These are phyloP conservation scores for Panonychus citri DNA, from an alignment of 1,140 invertebrate genomes.

Conservation along the genomic window DNA sequence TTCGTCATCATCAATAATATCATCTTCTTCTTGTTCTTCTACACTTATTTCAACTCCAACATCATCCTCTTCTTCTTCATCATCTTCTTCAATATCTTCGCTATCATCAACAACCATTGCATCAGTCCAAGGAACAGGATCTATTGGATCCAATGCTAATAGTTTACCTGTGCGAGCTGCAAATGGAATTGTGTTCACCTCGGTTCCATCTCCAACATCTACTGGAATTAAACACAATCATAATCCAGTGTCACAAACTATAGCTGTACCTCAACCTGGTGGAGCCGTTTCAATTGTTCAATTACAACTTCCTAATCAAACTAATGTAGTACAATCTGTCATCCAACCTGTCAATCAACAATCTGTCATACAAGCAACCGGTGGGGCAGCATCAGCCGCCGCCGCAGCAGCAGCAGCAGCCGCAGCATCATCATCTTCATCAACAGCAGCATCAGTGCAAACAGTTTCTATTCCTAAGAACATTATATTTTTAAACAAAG, in stretches of 20 bases:
- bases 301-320: constrained; percentile 39
- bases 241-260: constrained; percentile 13
- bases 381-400: constrained; percentile 29
- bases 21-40: no score
- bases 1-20: no score
- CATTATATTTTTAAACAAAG: constrained; percentile 57
- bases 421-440: no score
- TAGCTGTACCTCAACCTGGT: constrained; percentile 15
- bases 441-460: background rate
- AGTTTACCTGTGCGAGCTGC: background rate
- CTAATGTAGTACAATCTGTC: constrained; percentile 45
- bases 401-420: constrained; percentile 36
- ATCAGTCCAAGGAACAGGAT: no score
- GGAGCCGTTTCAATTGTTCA: constrained; percentile 48
- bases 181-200: background rate
- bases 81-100: no score
- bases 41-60: no score
- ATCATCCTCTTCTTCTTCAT: no score
- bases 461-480: constrained; percentile 45
- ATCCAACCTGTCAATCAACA: constrained; percentile 67
- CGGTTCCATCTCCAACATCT: background rate
- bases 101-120: background rate
- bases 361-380: constrained; percentile 76
- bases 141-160: background rate
- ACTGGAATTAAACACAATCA: background rate